Conservation (phyloP, 2,888 invertebrate genomes). For the Masnerella sp. region DNA sequence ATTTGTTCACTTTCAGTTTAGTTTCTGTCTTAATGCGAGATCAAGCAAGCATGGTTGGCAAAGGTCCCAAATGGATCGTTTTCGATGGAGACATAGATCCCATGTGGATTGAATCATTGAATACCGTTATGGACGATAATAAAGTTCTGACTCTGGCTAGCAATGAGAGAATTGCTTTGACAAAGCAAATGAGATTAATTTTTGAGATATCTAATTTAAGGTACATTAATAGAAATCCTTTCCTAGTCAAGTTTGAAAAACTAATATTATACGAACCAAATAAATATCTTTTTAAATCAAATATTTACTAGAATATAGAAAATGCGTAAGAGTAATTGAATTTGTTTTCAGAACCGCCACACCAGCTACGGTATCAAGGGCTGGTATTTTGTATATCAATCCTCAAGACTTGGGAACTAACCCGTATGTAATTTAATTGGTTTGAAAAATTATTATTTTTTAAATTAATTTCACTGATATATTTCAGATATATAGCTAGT, state of each 20-base stretch:
- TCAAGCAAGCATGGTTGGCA: conserved; percentile 90
- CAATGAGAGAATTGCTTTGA: conserved; percentile 95
- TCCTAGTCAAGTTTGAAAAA: too few relatives aligned
- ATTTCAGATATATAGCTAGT: conserved; percentile 88
- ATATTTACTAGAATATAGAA: too few relatives aligned
- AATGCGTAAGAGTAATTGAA: too few relatives aligned
- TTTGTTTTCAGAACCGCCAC: conserved; percentile 89
- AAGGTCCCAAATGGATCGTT: conserved; percentile 95
- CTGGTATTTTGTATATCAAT: conserved; percentile 96
- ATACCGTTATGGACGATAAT: conserved; percentile 98
- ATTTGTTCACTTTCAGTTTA: too few relatives aligned
- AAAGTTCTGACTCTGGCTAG: conserved; percentile 95
- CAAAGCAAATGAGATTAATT: conserved; percentile 91
- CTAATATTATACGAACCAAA: neutral
- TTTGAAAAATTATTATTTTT: neutral
- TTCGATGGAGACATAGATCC: conserved; percentile 98
- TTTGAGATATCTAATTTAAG: conserved; percentile 93
- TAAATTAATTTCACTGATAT: neutral
- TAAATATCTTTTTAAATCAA: neutral
- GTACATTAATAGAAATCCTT: too few relatives aligned
- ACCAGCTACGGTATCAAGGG: conserved; percentile 96
- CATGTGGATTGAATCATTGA: conserved; percentile 98
- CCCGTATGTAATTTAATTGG: conserved; percentile 81
- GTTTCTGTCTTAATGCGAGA: conserved; percentile 96
- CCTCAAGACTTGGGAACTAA: conserved; percentile 97